Evolutionary conservation across 2,888 invertebrate genomes (phyloP).

Genomic region (Morpho deidamia): DNA sequence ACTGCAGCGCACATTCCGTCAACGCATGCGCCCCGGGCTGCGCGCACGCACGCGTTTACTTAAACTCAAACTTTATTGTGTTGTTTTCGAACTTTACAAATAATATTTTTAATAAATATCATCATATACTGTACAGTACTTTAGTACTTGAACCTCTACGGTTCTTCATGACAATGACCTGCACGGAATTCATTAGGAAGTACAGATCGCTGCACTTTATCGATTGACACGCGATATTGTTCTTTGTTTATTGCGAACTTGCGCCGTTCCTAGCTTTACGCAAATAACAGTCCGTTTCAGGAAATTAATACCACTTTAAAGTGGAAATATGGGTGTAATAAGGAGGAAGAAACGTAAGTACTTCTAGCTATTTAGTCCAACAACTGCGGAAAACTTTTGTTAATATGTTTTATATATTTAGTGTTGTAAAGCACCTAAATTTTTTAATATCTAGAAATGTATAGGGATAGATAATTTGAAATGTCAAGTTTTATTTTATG

Average conservation of each 20-base stretch:
- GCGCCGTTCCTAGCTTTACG: conserved; percentile 1
- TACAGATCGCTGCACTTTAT: conserved; percentile 51
- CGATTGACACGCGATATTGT: conserved; percentile 31
- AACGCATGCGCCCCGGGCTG: conserved; percentile 63
- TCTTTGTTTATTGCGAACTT: conserved; percentile 13
- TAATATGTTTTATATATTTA: too few species aligned
- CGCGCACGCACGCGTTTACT: conserved; percentile 51
- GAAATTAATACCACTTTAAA: conserved; percentile 45
- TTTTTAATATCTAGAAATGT: too few species aligned
- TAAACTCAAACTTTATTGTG: conserved; percentile 17
- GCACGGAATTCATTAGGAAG: conserved; percentile 57
- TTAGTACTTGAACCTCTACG: background rate
- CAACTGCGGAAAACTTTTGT: too few species aligned
- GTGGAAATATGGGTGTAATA: conserved; percentile 68
- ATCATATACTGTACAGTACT: too few species aligned
- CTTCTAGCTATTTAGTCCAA: too few species aligned
- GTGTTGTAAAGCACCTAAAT: too few species aligned
- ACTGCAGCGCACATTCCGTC: conserved; percentile 68
- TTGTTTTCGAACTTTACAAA: conserved; percentile 4
- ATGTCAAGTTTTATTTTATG: too few species aligned
- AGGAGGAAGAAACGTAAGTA: conserved; percentile 74
- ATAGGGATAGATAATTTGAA: too few species aligned
- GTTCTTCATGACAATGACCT: conserved; percentile 47
- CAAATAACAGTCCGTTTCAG: conserved; percentile 34
- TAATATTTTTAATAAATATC: background rate